These are phyloP conservation scores for Junonia oenone DNA, from an alignment of 2,888 invertebrate genomes.

Conservation along the genomic window DNA sequence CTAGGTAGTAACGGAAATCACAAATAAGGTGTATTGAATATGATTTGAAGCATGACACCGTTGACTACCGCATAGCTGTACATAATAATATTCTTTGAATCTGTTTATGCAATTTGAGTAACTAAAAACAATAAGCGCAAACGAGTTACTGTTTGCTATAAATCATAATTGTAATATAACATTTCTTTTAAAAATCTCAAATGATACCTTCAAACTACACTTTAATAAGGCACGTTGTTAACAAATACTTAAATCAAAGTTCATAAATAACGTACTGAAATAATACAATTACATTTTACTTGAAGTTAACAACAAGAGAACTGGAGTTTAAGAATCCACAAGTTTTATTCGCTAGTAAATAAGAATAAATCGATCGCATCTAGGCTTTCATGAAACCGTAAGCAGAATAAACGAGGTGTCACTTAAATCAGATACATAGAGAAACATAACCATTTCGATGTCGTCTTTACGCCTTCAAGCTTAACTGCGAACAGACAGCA, in stretches of 20 bases:
- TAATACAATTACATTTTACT: too few relatives aligned
- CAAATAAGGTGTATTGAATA: constrained; percentile 34
- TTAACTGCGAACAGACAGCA: constrained; percentile 32
- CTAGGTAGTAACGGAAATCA: constrained; percentile 34
- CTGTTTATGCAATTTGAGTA: constrained; percentile 22
- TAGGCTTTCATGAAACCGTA: constrained; percentile 46
- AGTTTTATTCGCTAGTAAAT: constrained; percentile 35
- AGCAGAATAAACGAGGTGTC: constrained; percentile 65
- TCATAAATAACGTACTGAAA: too few relatives aligned
- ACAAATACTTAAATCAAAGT: too few relatives aligned
- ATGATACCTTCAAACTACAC: not conserved
- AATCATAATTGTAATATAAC: not conserved
- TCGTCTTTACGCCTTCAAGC: constrained; percentile 64
- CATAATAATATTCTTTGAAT: constrained; percentile 24
- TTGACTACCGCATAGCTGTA: constrained; percentile 26
- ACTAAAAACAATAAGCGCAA: constrained; percentile 10
- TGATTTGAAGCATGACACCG: constrained; percentile 26
- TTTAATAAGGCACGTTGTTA: too few relatives aligned
- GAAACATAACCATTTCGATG: constrained; percentile 68
- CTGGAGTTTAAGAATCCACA: constrained; percentile 36
- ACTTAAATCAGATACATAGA: constrained; percentile 72
- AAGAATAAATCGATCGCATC: constrained; percentile 62
- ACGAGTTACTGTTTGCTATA: not conserved
- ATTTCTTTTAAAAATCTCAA: not conserved
- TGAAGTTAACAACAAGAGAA: constrained; percentile 3